A percentile compares a stretch with the other conserved stretches of the same genome.
Conservation (phyloP, 2,797 vertebrate genomes). For the Alosa sapidissima region DNA sequence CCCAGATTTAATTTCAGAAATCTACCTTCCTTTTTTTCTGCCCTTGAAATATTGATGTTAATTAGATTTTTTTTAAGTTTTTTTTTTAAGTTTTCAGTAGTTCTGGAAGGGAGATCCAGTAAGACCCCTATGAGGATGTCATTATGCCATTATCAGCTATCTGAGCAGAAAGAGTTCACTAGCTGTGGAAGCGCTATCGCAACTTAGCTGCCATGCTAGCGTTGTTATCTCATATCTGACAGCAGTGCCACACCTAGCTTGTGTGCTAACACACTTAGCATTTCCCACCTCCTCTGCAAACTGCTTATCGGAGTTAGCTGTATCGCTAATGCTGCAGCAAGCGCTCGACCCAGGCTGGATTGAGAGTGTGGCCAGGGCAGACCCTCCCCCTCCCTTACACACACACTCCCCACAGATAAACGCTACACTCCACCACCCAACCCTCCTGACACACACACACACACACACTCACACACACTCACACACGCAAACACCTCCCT, state of each 20-base stretch:
- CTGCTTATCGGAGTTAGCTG: not conserved
- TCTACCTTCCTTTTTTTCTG: not conserved
- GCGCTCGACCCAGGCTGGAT: not conserved
- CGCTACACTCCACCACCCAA: not conserved
- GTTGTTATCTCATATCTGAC: not conserved
- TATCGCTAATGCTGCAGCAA: not conserved
- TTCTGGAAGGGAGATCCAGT: not conserved
- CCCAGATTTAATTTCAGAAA: not conserved
- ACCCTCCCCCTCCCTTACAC: no score
- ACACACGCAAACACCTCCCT: not conserved
- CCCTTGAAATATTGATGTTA: not conserved
- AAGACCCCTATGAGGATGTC: not conserved
- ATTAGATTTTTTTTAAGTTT: not conserved
- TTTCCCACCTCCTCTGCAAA: not conserved
- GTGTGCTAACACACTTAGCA: not conserved
- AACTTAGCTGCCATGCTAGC: not conserved
- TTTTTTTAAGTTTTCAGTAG: not conserved
- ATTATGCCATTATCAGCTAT: not conserved
- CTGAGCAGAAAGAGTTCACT: not conserved
- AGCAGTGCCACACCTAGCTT: not conserved
- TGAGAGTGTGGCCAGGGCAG: not conserved
- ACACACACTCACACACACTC: constrained; percentile 2
- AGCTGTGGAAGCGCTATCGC: not conserved
- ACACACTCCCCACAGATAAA: no score
- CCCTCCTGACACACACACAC: not conserved